phyloP scores from a whole-genome alignment of 2,797 vertebrate species.

The Scleropages formosus region DNA sequence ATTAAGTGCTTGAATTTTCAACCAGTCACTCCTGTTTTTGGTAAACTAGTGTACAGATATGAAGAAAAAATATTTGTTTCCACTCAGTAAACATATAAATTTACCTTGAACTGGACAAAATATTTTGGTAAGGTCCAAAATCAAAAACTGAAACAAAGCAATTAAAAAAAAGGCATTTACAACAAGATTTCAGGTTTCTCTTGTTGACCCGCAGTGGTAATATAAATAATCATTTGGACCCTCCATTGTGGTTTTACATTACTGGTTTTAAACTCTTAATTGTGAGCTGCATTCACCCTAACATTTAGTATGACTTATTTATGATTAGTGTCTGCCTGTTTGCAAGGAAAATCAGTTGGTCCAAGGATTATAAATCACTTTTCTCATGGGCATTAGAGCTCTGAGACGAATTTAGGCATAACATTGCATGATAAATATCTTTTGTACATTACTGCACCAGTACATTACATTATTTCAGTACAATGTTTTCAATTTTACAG shows the following conservation, averaged over 20 bases:
- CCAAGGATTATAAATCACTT: background rate
- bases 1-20: slow-evolving; percentile 80
- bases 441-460: no score
- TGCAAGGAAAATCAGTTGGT: background rate
- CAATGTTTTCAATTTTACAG: no score
- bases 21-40: slow-evolving; percentile 76
- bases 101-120: slow-evolving; percentile 80
- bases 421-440: no score
- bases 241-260: slow-evolving; percentile 35
- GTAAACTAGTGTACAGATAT: slow-evolving; percentile 83
- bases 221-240: slow-evolving; percentile 63
- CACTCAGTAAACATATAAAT: slow-evolving; percentile 84
- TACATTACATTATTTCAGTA: background rate
- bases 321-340: background rate
- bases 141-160: slow-evolving; percentile 65
- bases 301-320: slow-evolving; percentile 9
- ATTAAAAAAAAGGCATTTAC: slow-evolving; percentile 60
- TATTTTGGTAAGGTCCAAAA: slow-evolving; percentile 76
- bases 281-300: background rate
- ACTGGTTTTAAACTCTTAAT: background rate
- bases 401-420: no score
- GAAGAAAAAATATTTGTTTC: slow-evolving; percentile 80
- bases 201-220: slow-evolving; percentile 65
- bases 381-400: no score
- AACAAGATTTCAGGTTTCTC: slow-evolving; percentile 76